phyloP scores from a whole-genome alignment of 1,140 invertebrate genomes.

The Adoxophyes honmai region DNA sequence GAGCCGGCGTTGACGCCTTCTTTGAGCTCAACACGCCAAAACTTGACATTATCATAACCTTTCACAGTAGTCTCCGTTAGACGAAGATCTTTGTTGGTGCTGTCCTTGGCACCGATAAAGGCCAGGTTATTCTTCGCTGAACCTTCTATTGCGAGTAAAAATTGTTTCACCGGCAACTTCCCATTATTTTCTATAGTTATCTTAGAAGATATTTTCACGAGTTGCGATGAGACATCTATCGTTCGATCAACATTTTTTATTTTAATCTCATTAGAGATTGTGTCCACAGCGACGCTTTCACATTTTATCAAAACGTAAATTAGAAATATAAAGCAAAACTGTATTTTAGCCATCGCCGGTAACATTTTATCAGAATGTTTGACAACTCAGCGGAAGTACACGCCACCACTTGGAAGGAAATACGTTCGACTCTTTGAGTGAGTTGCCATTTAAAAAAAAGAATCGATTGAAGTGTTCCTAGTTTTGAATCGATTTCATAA shows the following conservation, averaged over 20 bases:
- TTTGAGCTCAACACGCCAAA: conserved; percentile 80
- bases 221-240: conserved; percentile 92
- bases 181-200: conserved; percentile 90
- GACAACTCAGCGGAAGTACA: conserved; percentile 66
- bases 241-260: conserved; percentile 91
- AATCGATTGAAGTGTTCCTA: neutral
- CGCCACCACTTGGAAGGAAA: conserved; percentile 42
- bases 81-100: conserved; percentile 80
- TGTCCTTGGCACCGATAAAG: conserved; percentile 85
- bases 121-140: conserved; percentile 82
- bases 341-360: conserved; percentile 61
- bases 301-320: conserved; percentile 40
- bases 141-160: conserved; percentile 85
- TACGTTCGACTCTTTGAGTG: neutral
- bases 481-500: neutral
- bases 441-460: conserved; percentile 1
- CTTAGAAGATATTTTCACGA: conserved; percentile 89
- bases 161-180: conserved; percentile 82
- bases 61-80: conserved; percentile 77
- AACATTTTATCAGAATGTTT: conserved; percentile 36
- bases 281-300: conserved; percentile 51
- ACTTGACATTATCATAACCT: conserved; percentile 77
- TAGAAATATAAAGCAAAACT: conserved; percentile 50
- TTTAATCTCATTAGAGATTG: conserved; percentile 77
- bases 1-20: conserved; percentile 79